A percentile compares a stretch with the other conserved stretches of the same genome.
Evolutionary conservation across 1,140 invertebrate genomes (phyloP).

Genomic region (Gonioctena quinquepunctata): DNA sequence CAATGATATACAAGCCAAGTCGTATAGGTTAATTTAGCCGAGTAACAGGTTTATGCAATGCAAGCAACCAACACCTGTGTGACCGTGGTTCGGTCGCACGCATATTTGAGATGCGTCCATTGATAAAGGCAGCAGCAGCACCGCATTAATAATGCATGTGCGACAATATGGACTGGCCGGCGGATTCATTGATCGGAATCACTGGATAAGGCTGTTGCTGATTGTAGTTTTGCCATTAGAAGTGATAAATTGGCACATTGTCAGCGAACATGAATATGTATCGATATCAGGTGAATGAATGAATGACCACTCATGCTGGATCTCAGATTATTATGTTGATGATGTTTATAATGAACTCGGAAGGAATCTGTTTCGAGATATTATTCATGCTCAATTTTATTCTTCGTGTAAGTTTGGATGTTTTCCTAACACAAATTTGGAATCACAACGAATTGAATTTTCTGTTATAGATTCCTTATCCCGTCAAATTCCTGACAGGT

Average conservation of each 20-base stretch:
- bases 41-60: slow-evolving; percentile 4
- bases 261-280: background rate
- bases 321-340: no score
- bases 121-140: background rate
- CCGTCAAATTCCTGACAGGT: no score
- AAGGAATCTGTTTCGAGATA: no score
- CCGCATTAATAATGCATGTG: background rate
- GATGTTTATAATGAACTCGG: no score
- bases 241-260: background rate
- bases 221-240: background rate
- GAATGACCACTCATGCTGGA: no score
- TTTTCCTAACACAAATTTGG: no score
- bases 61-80: slow-evolving; percentile 3
- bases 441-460: no score
- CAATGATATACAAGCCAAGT: slow-evolving; percentile 1
- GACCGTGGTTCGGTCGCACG: slow-evolving; percentile 1
- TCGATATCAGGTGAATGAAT: no score
- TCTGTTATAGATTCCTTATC: no score
- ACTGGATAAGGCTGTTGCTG: background rate
- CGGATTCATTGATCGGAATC: background rate
- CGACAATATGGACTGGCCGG: background rate
- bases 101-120: background rate
- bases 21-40: slow-evolving; percentile 5
- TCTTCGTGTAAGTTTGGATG: no score
- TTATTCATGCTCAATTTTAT: no score